A percentile compares a stretch with the other conserved stretches of the same genome.
Evolutionary conservation across 2,113 vertebrate species (phyloP).

Genomic region (Grus americana): DNA sequence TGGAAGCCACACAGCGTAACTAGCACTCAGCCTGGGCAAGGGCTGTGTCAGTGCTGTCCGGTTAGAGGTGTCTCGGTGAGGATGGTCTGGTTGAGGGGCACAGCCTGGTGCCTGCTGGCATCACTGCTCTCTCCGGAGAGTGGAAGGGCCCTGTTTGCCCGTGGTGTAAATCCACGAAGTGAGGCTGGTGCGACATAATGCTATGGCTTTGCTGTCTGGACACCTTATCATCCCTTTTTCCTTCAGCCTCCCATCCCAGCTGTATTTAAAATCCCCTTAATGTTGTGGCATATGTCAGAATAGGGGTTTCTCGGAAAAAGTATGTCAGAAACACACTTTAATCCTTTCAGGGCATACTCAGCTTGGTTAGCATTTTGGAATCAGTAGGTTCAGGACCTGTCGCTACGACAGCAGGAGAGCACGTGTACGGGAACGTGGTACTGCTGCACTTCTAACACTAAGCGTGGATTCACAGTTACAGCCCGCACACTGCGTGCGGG

Average conservation of each 20-base stretch:
- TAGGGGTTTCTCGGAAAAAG: neutral
- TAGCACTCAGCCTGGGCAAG: neutral
- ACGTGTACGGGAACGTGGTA: rapidly evolving
- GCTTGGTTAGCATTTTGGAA: neutral
- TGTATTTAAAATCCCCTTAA: neutral
- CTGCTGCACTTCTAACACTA: neutral
- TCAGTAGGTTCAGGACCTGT: neutral
- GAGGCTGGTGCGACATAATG: neutral
- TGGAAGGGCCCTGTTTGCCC: neutral
- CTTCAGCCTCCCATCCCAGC: neutral
- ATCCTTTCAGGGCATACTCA: neutral
- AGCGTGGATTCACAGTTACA: neutral
- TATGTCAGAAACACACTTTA: neutral
- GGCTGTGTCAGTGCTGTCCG: neutral
- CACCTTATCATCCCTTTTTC: neutral
- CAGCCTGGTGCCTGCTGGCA: neutral
- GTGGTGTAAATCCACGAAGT: neutral
- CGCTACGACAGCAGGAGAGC: neutral
- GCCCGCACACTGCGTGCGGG: neutral
- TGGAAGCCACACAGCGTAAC: neutral
- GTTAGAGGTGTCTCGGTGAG: neutral
- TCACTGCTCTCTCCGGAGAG: neutral
- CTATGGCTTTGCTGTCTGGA: neutral
- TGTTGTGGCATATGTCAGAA: neutral
- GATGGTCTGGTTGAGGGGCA: neutral